Evolutionary conservation across 1,140 invertebrate genomes (phyloP), one percentile per base, ranked within the genome.

Genomic region (Leptopilina boulardi): DNA sequence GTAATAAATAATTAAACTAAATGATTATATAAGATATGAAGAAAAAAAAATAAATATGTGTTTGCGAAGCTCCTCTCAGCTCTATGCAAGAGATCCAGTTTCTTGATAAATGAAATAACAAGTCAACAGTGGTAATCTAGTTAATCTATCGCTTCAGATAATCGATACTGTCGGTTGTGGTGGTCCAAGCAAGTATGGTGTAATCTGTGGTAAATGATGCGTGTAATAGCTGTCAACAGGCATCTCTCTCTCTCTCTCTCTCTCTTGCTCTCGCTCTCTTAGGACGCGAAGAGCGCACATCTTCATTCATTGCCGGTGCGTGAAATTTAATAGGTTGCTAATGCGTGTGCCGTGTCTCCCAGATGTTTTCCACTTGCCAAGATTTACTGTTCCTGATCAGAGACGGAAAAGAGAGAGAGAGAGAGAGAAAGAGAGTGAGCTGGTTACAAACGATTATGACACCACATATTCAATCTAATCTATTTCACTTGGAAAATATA

Each of bases 71-170:
- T 38, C 8, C 4, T 38, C 34, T n/a, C n/a, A n/a, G 21, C 23
- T 56, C 56, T 70, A 15, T 41, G 26, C 66, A 77, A 86, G 84
- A 88, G 84, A 88, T 88, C 83, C 82, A 82, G 81, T 86, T 85
- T 84, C 81, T 84, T 85, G 86, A 87, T 87, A 87, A 86, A 85
- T 87, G 84, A 87, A 88, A 87, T 86, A 86, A 87, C 86, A 86
- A 87, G 86, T 84, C 83, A 77, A 84, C 82, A 82, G 83, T 81
- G 80, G 81, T 87, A 87, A 88, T 88, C 87, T 85, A 83, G 83
- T 85, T 88, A 86, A 87, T 87, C 86, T 83, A 86, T 86, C 83
- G 82, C 71, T 75, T 80, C 78, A 84, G 85, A 87, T 86, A 88
- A 86, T 85, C 85, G 86, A 87, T 88, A 88, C 86, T 85, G 85